Percentiles rank a stretch among this genome's conserved stretches.
phyloP scores from a whole-genome alignment of 2,113 vertebrate genomes.

The Setophaga kirtlandii region DNA sequence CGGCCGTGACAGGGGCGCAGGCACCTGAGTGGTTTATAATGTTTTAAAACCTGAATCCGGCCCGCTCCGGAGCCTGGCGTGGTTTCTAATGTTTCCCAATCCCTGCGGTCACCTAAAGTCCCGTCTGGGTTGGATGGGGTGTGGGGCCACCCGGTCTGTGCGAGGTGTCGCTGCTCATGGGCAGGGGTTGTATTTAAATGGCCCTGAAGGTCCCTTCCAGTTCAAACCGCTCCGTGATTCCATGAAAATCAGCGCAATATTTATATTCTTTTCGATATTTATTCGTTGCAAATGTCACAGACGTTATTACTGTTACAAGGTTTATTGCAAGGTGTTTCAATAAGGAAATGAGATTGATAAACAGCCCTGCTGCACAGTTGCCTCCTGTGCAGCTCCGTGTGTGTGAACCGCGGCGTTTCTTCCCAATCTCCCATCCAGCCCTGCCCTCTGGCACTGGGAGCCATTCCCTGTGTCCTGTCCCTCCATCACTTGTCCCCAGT shows the following conservation, averaged over 20 bases:
- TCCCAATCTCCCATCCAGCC: fast-evolving
- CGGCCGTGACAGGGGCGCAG: neutral
- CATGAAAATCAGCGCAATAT: neutral
- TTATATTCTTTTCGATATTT: neutral
- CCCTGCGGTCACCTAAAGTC: fast-evolving
- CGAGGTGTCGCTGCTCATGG: neutral
- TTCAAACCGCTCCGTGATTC: fast-evolving
- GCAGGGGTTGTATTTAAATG: no score
- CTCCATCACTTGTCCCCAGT: neutral
- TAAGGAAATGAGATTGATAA: neutral
- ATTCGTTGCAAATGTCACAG: no score
- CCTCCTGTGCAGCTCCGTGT: neutral
- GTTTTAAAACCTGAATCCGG: neutral
- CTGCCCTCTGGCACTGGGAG: neutral
- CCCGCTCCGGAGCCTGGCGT: fast-evolving
- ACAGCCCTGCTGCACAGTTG: neutral
- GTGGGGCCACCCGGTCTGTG: neutral
- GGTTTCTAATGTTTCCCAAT: neutral
- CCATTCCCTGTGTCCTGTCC: neutral
- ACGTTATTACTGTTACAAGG: neutral
- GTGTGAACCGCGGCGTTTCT: neutral
- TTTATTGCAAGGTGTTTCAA: neutral
- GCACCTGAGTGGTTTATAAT: no score
- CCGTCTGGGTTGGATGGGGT: neutral
- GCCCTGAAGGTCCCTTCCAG: neutral